A percentile compares a stretch with the other conserved stretches of the same genome.
Conservation (phyloP, 2,113 vertebrate genomes). For the Chunga burmeisteri region DNA sequence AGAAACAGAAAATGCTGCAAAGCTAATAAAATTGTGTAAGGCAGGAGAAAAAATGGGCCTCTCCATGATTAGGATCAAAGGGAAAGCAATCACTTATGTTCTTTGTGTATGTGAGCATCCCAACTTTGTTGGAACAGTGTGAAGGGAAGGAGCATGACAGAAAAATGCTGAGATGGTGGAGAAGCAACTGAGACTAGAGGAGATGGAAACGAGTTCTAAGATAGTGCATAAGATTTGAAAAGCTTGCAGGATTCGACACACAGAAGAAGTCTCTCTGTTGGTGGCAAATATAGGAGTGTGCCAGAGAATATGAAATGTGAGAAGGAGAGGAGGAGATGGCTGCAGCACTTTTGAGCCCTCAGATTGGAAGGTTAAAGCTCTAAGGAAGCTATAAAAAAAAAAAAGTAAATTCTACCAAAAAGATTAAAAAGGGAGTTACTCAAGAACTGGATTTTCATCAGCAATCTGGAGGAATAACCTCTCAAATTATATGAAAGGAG, state of each 20-base stretch:
- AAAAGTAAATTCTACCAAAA: not conserved
- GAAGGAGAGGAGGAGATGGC: not conserved
- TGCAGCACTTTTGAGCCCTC: not conserved
- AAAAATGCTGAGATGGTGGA: not conserved
- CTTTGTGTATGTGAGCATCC: not conserved
- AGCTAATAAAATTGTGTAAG: not conserved
- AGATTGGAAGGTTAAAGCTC: not conserved
- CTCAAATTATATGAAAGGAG: not conserved
- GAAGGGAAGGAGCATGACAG: not conserved
- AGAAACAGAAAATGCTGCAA: not conserved
- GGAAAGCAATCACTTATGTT: not conserved
- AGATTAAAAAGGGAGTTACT: not conserved
- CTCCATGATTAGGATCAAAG: not conserved
- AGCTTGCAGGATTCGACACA: not conserved
- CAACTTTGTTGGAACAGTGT: not conserved
- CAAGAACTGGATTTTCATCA: not conserved
- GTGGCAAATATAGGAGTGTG: not conserved
- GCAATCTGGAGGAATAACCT: not conserved
- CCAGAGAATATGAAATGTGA: not conserved
- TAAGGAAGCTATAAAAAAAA: not conserved
- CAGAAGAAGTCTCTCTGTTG: not conserved
- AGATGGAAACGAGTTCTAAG: not conserved
- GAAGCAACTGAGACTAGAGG: not conserved
- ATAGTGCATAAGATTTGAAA: not conserved
- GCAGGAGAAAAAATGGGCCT: not conserved